Evolutionary conservation across 2,888 invertebrate species (phyloP).

Genomic region (Sphecodes monilicornis): DNA sequence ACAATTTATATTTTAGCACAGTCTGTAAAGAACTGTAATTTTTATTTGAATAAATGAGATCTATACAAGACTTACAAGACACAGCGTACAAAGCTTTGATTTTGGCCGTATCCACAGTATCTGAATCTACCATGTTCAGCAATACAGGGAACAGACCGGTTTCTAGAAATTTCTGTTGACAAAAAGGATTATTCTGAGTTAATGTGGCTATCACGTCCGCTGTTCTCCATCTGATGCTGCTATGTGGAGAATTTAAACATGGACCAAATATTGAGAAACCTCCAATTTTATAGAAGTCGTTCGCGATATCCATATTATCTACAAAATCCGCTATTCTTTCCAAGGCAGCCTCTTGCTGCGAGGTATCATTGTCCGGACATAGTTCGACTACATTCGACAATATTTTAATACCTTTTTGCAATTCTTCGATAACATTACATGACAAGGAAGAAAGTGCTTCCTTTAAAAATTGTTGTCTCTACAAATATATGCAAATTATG

Average conservation of each 20-base stretch:
- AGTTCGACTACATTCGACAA: slow-evolving; percentile 86
- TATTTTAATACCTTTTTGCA: slow-evolving; percentile 87
- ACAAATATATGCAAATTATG: slow-evolving; percentile 74
- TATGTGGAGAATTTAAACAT: slow-evolving; percentile 88
- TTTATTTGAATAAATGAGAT: neutral
- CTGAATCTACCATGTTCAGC: slow-evolving; percentile 86
- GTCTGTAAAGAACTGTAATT: neutral
- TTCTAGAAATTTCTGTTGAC: slow-evolving; percentile 90
- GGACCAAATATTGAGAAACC: slow-evolving; percentile 91
- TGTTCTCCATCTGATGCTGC: slow-evolving; percentile 87
- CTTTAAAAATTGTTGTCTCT: slow-evolving; percentile 90
- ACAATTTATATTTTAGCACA: neutral
- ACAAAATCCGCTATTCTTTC: slow-evolving; percentile 89
- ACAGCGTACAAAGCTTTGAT: slow-evolving; percentile 91
- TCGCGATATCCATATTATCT: slow-evolving; percentile 92
- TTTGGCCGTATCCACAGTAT: slow-evolving; percentile 86
- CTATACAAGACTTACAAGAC: slow-evolving; percentile 90
- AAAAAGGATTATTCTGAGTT: slow-evolving; percentile 94
- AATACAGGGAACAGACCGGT: slow-evolving; percentile 88
- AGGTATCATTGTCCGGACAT: slow-evolving; percentile 85
- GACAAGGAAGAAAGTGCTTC: slow-evolving; percentile 90
- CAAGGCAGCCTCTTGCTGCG: slow-evolving; percentile 88
- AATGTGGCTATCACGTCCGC: slow-evolving; percentile 91
- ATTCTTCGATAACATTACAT: slow-evolving; percentile 88
- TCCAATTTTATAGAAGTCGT: slow-evolving; percentile 94